Percentiles rank a stretch among this genome's conserved stretches.
These are phyloP conservation scores for Tragelaphus buxtoni DNA, from an alignment of 2,113 vertebrate species.

Conservation along the genomic window DNA sequence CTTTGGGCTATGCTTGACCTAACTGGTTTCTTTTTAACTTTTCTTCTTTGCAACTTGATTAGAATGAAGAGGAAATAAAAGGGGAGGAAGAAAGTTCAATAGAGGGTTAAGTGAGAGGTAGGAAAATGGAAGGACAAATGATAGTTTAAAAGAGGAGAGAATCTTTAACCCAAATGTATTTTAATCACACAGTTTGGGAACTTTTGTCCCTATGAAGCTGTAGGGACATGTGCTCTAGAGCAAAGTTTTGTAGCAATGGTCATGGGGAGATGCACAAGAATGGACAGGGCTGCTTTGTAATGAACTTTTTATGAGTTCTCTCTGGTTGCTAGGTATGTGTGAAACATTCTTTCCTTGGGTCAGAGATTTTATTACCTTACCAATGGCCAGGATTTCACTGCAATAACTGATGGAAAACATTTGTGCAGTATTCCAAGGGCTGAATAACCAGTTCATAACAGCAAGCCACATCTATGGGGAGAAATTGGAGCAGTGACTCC, in stretches of 20 bases:
- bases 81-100: not conserved
- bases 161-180: not conserved
- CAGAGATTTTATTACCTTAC: slow-evolving; percentile 36
- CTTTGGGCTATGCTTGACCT: not conserved
- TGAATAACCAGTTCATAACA: not conserved
- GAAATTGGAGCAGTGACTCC: not conserved
- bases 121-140: not conserved
- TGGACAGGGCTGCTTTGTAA: not conserved
- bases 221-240: not conserved
- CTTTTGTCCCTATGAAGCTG: not conserved
- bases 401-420: slow-evolving; percentile 44
- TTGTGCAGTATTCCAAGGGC: not conserved
- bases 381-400: not conserved
- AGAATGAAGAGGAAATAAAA: not conserved
- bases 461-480: not conserved
- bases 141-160: not conserved
- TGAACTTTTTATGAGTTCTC: not conserved
- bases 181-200: not conserved
- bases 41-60: not conserved
- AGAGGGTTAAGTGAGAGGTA: not conserved
- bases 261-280: not conserved
- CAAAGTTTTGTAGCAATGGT: not conserved
- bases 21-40: not conserved
- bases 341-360: slow-evolving; percentile 42
- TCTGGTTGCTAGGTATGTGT: slow-evolving; percentile 16